Evolutionary conservation across 1,140 invertebrate genomes (phyloP).

Genomic region (Tetranychus cinnabarinus): DNA sequence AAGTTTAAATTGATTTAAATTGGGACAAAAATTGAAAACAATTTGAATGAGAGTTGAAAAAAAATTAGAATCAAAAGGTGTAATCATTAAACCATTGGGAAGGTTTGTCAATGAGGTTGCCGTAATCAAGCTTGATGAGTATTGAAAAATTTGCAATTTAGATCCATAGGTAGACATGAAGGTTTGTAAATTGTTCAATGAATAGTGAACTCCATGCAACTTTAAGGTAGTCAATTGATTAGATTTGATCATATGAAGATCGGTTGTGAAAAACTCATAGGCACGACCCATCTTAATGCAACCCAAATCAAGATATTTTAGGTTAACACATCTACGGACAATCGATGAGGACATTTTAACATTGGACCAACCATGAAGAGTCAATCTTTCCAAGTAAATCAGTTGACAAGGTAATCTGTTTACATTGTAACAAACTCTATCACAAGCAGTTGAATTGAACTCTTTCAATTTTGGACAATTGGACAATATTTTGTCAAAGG

Average conservation of each 20-base stretch:
- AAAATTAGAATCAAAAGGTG: neutral
- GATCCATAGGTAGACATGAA: neutral
- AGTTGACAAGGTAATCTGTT: neutral
- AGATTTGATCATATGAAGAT: neutral
- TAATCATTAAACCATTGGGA: no score
- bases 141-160: neutral
- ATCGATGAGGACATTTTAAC: neutral
- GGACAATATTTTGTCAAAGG: neutral
- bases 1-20: neutral
- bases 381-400: neutral
- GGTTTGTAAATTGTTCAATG: neutral
- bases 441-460: neutral
- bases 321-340: neutral
- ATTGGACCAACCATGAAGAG: neutral
- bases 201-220: neutral
- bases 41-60: neutral
- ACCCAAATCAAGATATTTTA: neutral
- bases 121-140: neutral
- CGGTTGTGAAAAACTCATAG: neutral
- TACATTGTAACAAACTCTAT: neutral
- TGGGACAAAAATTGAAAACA: neutral
- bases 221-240: neutral
- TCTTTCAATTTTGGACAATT: neutral
- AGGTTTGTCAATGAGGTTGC: neutral
- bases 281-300: neutral